Evolutionary conservation across 2,113 vertebrate genomes (phyloP), one percentile per base, ranked within the genome.

Genomic region (Ciconia stormi): DNA sequence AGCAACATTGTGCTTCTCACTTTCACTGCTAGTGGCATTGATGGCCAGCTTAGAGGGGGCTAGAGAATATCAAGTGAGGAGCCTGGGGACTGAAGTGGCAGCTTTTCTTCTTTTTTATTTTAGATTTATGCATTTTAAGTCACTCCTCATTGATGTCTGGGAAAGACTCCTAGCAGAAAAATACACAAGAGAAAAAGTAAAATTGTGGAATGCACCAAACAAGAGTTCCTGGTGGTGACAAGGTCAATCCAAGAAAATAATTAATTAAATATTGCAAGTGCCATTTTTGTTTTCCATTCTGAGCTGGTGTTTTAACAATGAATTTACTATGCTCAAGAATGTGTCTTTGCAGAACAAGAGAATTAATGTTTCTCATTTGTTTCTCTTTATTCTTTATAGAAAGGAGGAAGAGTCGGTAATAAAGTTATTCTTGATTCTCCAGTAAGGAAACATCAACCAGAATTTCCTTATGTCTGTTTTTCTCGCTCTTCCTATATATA

Each of bases 11-110:
- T 63, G 49, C 55, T 93, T 93, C 61, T 90, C 72, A 62, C 78
- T 95, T 95, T 96, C 87, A 69, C 74, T 91, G 52, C 69, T 83
- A 44, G 71, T 93, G 94, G 91, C 93, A 96, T 47, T 95, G 95
- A 97, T 79, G 84, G 49, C 56, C 59, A 88, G 76, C 59, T 96
- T 87, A 26, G n/a, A 91, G 40, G 15, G 49, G 36, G 29, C 34
- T 95, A 69, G 69, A 96, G 79, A 93, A 91, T 80, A 81, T 47
- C 53, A 95, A 87, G 76, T 82, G 69, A 79, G 52, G 47, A 90
- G 56, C 34, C 72, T 90, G 40, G 69, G 74, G 78, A 97, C 69
- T 26, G 6, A 89, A 84, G 74, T 62, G 71, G 72, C 46, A 90
- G 58, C 9, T 81, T 91, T 78, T 53, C 26, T 82, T 80, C 56